These are phyloP conservation scores for Zosterops hypoxanthus DNA, from an alignment of 2,113 vertebrate species.

Conservation along the genomic window DNA sequence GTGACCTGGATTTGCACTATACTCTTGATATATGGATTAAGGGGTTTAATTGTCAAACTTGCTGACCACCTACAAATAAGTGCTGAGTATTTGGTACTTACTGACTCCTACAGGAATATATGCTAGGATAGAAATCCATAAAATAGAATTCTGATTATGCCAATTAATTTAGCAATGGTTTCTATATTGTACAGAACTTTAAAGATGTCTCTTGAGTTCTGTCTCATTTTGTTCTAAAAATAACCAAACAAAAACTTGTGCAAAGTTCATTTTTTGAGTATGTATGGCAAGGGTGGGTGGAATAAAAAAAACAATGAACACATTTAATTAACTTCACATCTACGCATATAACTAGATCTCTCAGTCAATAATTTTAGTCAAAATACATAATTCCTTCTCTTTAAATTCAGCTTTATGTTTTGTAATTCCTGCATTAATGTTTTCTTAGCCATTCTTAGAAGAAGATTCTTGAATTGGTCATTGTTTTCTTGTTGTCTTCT, in stretches of 20 bases:
- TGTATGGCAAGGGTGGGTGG: neutral
- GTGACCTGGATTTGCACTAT: neutral
- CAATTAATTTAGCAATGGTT: neutral
- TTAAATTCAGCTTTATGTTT: neutral
- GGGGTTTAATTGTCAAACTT: neutral
- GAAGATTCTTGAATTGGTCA: neutral
- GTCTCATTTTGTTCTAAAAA: neutral
- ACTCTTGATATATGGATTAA: neutral
- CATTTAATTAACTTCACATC: neutral
- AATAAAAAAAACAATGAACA: neutral
- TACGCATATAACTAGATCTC: neutral
- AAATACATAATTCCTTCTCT: neutral
- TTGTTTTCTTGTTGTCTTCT: neutral
- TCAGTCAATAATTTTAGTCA: neutral
- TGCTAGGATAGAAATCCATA: neutral
- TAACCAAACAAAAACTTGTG: neutral
- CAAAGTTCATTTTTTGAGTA: neutral
- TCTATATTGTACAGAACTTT: neutral
- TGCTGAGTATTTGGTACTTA: neutral
- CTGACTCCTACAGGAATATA: neutral
- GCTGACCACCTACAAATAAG: neutral
- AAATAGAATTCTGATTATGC: neutral
- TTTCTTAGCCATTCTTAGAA: neutral
- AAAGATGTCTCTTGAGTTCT: neutral
- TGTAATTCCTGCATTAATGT: neutral